These are phyloP conservation scores for Drosophila suboccidentalis DNA, from an alignment of 2,888 invertebrate genomes.

Conservation along the genomic window DNA sequence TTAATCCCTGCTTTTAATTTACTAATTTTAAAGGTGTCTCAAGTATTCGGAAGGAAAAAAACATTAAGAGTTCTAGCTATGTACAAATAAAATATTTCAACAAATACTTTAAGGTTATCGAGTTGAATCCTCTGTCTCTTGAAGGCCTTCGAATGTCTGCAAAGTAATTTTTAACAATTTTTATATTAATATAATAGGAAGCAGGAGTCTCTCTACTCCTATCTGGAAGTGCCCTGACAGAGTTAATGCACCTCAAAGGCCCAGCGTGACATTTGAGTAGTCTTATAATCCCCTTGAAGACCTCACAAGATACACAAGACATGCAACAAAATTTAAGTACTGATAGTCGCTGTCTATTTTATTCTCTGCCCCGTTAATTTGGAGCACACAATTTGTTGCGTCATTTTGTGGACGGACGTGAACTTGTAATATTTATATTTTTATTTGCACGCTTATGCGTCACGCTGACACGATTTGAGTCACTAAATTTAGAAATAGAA, in stretches of 20 bases:
- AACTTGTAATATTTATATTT: background rate
- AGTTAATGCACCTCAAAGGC: background rate
- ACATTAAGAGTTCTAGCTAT: too few species aligned
- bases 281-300: background rate
- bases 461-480: conserved; percentile 30
- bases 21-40: too few species aligned
- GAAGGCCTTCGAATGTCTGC: background rate
- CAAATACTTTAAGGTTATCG: background rate
- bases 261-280: conserved; percentile 1
- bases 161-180: background rate
- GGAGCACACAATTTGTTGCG: conserved; percentile 48
- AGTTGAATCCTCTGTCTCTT: background rate
- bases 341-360: conserved; percentile 2
- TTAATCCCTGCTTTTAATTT: too few species aligned
- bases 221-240: too few species aligned
- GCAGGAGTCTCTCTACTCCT: too few species aligned
- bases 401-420: conserved; percentile 40
- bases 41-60: background rate
- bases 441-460: conserved; percentile 46
- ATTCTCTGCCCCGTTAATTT: conserved; percentile 6
- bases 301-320: background rate
- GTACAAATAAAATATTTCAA: too few species aligned
- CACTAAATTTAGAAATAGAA: conserved; percentile 38
- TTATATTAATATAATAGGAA: background rate
- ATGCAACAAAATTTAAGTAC: background rate